phyloP scores from a whole-genome alignment of 2,888 invertebrate genomes.

The Philereme transversata region DNA sequence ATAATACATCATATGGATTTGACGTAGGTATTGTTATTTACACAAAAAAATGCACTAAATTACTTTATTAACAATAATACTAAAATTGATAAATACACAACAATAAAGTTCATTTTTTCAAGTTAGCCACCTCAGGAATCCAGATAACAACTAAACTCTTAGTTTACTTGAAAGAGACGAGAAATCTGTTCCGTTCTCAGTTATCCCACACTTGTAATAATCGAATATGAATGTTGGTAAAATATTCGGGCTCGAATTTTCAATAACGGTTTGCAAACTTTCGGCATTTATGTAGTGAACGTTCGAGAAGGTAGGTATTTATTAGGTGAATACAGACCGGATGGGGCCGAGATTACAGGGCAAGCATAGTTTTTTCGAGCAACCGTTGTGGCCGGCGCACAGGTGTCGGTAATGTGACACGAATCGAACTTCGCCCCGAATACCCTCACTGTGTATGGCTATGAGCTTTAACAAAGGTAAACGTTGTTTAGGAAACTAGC shows the following conservation, averaged over 20 bases:
- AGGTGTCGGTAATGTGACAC: slow-evolving; percentile 76
- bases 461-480: slow-evolving; percentile 39
- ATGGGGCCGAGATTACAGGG: slow-evolving; percentile 69
- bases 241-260: slow-evolving; percentile 63
- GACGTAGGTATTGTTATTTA: background rate
- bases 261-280: slow-evolving; percentile 69
- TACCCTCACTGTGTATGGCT: slow-evolving; percentile 45
- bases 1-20: slow-evolving; percentile 4
- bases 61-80: background rate
- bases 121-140: slow-evolving; percentile 6
- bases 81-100: no score
- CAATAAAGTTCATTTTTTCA: background rate
- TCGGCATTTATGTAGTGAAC: slow-evolving; percentile 60
- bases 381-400: slow-evolving; percentile 65
- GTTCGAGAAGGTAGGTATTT: slow-evolving; percentile 71
- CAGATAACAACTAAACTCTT: slow-evolving; percentile 16
- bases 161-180: slow-evolving; percentile 25
- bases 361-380: slow-evolving; percentile 58
- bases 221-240: slow-evolving; percentile 50
- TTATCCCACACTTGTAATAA: slow-evolving; percentile 39
- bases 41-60: background rate
- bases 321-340: slow-evolving; percentile 74
- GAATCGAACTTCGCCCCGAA: slow-evolving; percentile 64
- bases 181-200: slow-evolving; percentile 32
- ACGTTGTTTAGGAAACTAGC: slow-evolving; percentile 16